Evolutionary conservation across 2,113 vertebrate genomes (phyloP), one percentile per base, ranked within the genome.

Genomic region (Peromyscus californicus): DNA sequence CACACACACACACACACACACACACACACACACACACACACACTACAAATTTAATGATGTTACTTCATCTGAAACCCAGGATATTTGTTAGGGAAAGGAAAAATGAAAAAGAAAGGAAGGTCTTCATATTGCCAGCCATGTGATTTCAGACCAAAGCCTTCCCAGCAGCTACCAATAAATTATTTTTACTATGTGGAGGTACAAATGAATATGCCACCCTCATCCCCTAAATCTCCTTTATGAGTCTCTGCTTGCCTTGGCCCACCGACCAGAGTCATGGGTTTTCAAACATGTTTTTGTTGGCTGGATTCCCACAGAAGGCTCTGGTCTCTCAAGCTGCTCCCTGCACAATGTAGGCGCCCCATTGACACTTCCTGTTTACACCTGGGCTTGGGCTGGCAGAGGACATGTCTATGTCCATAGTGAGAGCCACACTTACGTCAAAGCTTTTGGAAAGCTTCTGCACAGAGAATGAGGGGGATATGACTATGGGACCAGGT

Each of bases 161-260:
- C 96, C 94, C 95, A 94, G 93, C 90, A 94, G 94, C 97, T 92
- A 91, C 96, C 97, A 86, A 79, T 95, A 89, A 97, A 96, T 72
- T 90, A 90, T 57, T 89, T 82, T 98, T 96, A 97, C 90, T 94
- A 83, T 70, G 86, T 84, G 93, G 85, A 96, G 95, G 92, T 92
- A 93, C 75, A 97, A 96, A 97, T 93, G 97, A 97, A 96, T 93
- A 91, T 54, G 97, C 94, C 45, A 93, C 97, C 74, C 51, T 89
- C 51, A 70, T 89, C 31, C 92, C 91, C 97, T 98, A 97, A 98
- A 97, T 95, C 97, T 97, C 90, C 96, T 95, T 78, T 70, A 96
- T 17, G 61, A 95, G 70, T 42, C 61, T 80, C 84, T 70, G 75
- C 69, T 97, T 97, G 93, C 95, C 83, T 97, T 96, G 89, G 93